phyloP scores from a whole-genome alignment of 64 coral and sea anemone species.

The Stichodactyla mertensii region DNA sequence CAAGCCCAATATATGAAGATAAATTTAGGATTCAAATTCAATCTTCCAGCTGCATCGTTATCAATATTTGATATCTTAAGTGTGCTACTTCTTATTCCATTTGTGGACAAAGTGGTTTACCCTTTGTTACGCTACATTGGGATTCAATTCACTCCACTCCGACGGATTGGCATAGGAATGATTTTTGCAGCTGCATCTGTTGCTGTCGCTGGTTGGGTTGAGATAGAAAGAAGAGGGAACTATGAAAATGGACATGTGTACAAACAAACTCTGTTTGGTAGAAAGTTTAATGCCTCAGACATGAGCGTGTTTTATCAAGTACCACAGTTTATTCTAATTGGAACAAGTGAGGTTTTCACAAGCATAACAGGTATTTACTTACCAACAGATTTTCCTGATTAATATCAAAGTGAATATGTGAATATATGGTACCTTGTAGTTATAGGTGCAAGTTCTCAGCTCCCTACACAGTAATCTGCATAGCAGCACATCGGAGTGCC shows the following conservation, averaged over 20 bases:
- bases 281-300: conserved; percentile 20
- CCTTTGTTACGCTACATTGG: conserved; percentile 40
- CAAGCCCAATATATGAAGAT: conserved; percentile 74
- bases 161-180: conserved; percentile 67
- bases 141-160: conserved; percentile 57
- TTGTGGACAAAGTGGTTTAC: conserved; percentile 70
- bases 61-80: conserved; percentile 28
- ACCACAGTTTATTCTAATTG: conserved; percentile 57
- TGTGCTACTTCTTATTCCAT: conserved; percentile 53
- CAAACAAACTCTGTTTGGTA: conserved; percentile 22
- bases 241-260: conserved; percentile 1
- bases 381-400: no score
- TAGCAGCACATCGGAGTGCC: no score
- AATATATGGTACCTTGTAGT: no score
- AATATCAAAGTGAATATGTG: no score
- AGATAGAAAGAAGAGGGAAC: conserved; percentile 41
- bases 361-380: conserved; percentile 27
- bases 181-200: conserved; percentile 61
- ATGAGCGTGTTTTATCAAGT: conserved; percentile 74
- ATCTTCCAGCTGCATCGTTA: conserved; percentile 56
- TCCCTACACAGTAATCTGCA: no score
- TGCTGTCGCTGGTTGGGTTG: conserved; percentile 56
- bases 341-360: conserved; percentile 49
- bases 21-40: neutral
- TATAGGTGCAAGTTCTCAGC: no score